Conservation (phyloP, 2,888 invertebrate genomes). For the Acronicta psi region DNA sequence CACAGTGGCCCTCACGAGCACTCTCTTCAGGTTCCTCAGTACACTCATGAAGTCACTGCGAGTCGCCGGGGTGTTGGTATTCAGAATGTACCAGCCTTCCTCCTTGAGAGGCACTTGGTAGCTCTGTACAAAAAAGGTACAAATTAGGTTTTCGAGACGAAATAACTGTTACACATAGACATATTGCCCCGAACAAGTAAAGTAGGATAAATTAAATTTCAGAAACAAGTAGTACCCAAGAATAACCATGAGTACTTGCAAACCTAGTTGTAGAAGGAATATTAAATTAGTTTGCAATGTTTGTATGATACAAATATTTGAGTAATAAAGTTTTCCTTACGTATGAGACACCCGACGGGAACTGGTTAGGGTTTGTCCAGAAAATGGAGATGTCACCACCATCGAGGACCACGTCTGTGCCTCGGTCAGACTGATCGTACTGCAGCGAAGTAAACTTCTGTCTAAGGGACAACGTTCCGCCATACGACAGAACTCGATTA, state of each 20-base stretch:
- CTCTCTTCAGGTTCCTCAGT: conserved; percentile 94
- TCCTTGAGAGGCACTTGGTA: conserved; percentile 91
- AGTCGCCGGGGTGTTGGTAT: conserved; percentile 78
- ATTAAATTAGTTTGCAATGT: too few relatives aligned
- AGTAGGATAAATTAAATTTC: too few relatives aligned
- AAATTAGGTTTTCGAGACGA: not conserved
- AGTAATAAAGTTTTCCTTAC: conserved; percentile 77
- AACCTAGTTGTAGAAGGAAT: too few relatives aligned
- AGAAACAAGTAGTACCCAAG: too few relatives aligned
- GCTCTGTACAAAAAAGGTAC: conserved; percentile 75
- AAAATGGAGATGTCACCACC: conserved; percentile 93
- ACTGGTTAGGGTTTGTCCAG: conserved; percentile 91
- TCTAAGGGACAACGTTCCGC: conserved; percentile 93
- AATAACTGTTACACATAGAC: too few relatives aligned
- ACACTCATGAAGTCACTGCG: conserved; percentile 95
- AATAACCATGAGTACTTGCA: too few relatives aligned
- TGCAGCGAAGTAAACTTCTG: conserved; percentile 91
- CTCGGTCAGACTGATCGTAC: conserved; percentile 85
- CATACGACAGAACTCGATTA: conserved; percentile 95
- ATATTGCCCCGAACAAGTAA: too few relatives aligned
- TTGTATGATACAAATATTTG: too few relatives aligned
- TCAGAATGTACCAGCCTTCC: conserved; percentile 89
- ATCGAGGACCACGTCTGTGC: conserved; percentile 94
- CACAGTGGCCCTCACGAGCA: conserved; percentile 94
- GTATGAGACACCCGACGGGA: conserved; percentile 88